Evolutionary conservation across 2,797 vertebrate species (phyloP).

Genomic region (Chromis chromis): DNA sequence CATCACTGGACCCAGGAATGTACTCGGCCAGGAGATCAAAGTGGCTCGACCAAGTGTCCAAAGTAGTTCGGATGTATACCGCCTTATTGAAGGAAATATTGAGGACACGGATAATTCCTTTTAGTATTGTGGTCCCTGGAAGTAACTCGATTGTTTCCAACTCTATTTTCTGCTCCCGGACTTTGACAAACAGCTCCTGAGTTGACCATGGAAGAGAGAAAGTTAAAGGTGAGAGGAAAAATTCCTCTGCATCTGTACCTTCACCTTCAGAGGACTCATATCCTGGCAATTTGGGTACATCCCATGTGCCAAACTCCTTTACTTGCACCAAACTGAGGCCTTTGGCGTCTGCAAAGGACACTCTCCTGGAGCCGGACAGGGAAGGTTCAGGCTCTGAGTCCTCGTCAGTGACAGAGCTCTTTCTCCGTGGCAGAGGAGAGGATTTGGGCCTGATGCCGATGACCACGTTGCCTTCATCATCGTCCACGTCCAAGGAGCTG

Average conservation of each 20-base stretch:
- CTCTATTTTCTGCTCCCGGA: slow-evolving; percentile 87
- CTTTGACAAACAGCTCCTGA: slow-evolving; percentile 85
- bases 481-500: slow-evolving; percentile 80
- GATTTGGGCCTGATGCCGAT: slow-evolving; percentile 85
- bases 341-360: slow-evolving; percentile 95
- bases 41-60: slow-evolving; percentile 92
- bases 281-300: slow-evolving; percentile 78
- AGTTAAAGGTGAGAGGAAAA: slow-evolving; percentile 81
- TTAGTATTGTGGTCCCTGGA: slow-evolving; percentile 88
- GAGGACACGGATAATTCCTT: slow-evolving; percentile 91
- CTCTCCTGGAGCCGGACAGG: slow-evolving; percentile 85
- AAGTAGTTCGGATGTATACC: slow-evolving; percentile 90
- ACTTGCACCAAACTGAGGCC: slow-evolving; percentile 94
- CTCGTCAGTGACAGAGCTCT: slow-evolving; percentile 86
- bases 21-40: slow-evolving; percentile 94
- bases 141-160: slow-evolving; percentile 88
- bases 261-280: slow-evolving; percentile 71
- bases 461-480: slow-evolving; percentile 86
- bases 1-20: slow-evolving; percentile 87
- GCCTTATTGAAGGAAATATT: slow-evolving; percentile 92
- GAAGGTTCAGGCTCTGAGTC: slow-evolving; percentile 84
- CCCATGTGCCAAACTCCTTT: slow-evolving; percentile 92
- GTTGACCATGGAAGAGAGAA: slow-evolving; percentile 85
- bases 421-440: slow-evolving; percentile 90
- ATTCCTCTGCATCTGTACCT: slow-evolving; percentile 83